Conservation (phyloP, 2,113 vertebrate genomes). For the Patagioenas fasciata region DNA sequence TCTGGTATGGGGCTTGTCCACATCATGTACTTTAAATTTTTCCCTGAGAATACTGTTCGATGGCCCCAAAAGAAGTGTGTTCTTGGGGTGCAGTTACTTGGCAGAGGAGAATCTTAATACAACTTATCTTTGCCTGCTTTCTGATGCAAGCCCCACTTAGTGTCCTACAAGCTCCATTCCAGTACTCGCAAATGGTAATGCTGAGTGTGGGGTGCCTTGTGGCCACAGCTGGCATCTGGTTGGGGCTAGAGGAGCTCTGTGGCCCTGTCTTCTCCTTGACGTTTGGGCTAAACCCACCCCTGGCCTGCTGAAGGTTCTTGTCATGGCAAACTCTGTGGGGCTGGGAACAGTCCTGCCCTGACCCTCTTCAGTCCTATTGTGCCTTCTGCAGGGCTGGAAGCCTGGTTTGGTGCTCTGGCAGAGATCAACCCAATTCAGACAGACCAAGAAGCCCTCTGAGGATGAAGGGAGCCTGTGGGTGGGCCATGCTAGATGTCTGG, state of each 20-base stretch:
- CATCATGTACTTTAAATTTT: background rate
- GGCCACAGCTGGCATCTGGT: background rate
- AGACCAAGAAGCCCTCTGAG: background rate
- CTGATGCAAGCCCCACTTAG: background rate
- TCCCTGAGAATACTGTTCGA: background rate
- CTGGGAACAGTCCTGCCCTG: background rate
- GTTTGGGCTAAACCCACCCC: background rate
- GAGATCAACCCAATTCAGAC: background rate
- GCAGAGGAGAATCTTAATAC: background rate
- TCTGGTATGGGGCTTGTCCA: background rate
- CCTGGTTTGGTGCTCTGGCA: background rate
- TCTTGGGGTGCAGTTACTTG: background rate
- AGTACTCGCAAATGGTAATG: rapidly evolving
- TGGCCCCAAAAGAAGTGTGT: background rate
- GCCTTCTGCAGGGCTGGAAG: background rate
- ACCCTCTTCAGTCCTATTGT: background rate
- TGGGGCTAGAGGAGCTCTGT: background rate
- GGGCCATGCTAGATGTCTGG: background rate
- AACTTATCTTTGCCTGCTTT: background rate
- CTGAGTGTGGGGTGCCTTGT: background rate
- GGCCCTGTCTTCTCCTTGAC: background rate
- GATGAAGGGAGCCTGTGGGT: background rate
- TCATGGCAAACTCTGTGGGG: background rate
- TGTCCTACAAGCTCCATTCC: background rate
- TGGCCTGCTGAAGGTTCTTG: background rate